Base-by-base conservation (phyloP, 2,113 vertebrate species). In the Macquaria australasica region DNA sequence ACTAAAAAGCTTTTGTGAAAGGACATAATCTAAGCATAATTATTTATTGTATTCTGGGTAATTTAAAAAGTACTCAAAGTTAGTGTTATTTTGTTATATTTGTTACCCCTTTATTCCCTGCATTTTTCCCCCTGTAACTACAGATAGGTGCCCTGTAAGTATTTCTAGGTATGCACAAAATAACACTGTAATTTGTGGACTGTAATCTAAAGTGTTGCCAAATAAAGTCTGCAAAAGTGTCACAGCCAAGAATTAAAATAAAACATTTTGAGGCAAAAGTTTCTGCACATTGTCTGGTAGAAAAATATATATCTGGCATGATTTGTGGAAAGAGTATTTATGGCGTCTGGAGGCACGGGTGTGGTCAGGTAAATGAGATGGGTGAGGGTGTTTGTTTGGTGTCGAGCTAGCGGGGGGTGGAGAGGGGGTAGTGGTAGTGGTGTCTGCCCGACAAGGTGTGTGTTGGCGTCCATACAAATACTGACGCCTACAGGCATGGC, bases 291-390 rank as follows among this genome's bases (percentile, higher is more conserved):
- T 51, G 31, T 41, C 69, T 72, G 28, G 41, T 2, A 28, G 45
- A 14, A 31, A 73, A 55, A 43, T 28, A 50, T 28, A 69, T 12
- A 4, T 55, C 39, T 70, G 66, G 18, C 62, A 25, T 41, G 78
- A 50, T 72, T 59, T 68, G 39, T 56, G 28, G 68, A 73, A 41
- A 41, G 70, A 66, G 58, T 83, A 88, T 88, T 91, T 81, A 84
- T 79, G 83, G 82, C 50, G 79, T 89, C 91, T 90, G 80, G 74
- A 84, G 66, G 81, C 72, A 12, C 48, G 77, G 93, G 93, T 92
- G 93, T 91, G 93, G 90, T 87, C 85, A 86, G 84, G 84, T 89
- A 90, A 91, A 91, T 82, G 87, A 92, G 91, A 84, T 75, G 87
- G 82, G 62, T 71, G 83, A 83, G 85, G 76, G 60, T 87, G 84